Conservation (phyloP, 2,113 vertebrate species). For the Dicentrarchus labrax region DNA sequence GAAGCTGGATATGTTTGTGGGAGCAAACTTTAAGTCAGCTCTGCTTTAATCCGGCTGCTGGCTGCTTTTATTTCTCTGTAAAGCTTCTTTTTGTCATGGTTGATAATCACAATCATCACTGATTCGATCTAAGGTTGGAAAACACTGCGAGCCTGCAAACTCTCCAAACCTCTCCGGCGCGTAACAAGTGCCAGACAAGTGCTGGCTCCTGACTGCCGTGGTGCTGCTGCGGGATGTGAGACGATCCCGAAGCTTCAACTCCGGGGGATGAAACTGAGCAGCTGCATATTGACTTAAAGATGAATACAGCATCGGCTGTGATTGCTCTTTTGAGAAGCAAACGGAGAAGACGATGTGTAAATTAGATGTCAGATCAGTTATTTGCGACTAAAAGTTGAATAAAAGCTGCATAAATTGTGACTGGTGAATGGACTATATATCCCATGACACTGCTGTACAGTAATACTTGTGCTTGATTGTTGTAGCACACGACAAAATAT, state of each 20-base stretch:
- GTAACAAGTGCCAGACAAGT: constrained; percentile 66
- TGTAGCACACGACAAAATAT: neutral
- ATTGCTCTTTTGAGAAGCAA: neutral
- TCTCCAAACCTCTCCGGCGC: constrained; percentile 26
- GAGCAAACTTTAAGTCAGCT: neutral
- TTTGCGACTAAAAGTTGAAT: neutral
- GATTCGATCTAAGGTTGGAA: neutral
- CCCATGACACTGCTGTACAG: too few species aligned
- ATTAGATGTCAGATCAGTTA: neutral
- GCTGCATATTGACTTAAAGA: neutral
- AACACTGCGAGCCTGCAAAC: neutral
- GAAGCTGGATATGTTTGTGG: neutral
- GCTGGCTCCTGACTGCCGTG: neutral
- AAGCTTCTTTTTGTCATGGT: neutral
- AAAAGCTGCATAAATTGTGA: neutral
- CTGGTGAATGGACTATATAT: neutral
- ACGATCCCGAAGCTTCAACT: neutral
- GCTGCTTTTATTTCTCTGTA: neutral
- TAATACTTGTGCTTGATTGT: too few species aligned
- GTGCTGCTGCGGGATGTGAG: constrained; percentile 13
- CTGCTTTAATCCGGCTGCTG: neutral
- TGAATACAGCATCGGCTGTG: neutral
- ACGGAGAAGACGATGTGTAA: neutral
- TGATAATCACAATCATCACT: neutral
- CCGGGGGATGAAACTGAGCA: neutral